phyloP scores from a whole-genome alignment of 2,888 invertebrate genomes.

The Balanococcus diminutus region DNA sequence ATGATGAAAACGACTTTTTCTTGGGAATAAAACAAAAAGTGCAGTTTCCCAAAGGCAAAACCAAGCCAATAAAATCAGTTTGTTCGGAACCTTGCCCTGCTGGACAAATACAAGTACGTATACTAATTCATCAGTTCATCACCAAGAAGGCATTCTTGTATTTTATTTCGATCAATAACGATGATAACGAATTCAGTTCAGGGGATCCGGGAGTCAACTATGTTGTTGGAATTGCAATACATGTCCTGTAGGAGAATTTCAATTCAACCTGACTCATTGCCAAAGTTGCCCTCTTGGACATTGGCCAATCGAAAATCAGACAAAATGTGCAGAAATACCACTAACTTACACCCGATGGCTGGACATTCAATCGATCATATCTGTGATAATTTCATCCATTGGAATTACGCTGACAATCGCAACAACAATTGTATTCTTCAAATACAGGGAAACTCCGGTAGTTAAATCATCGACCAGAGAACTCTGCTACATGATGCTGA shows the following conservation, averaged over 20 bases:
- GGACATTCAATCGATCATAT: constrained; percentile 69
- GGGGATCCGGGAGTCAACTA: neutral
- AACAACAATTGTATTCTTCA: constrained; percentile 69
- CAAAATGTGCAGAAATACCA: constrained; percentile 67
- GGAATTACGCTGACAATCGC: constrained; percentile 71
- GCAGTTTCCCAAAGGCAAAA: constrained; percentile 62
- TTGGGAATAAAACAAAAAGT: constrained; percentile 59
- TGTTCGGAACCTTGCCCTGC: constrained; percentile 72
- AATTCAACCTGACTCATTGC: constrained; percentile 67
- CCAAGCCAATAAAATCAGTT: constrained; percentile 65
- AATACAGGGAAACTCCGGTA: constrained; percentile 76
- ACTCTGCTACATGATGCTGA: constrained; percentile 74
- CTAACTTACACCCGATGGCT: constrained; percentile 70
- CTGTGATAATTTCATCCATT: constrained; percentile 67
- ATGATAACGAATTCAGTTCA: too few relatives aligned
- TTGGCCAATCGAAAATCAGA: constrained; percentile 66
- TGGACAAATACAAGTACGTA: constrained; percentile 68
- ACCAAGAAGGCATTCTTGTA: too few relatives aligned
- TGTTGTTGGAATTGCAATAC: constrained; percentile 62
- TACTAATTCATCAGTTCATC: too few relatives aligned
- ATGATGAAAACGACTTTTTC: neutral
- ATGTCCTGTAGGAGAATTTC: neutral
- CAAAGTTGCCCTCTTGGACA: constrained; percentile 68
- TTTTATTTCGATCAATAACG: too few relatives aligned
- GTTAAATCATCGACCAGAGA: constrained; percentile 74